Conservation (phyloP, 2,888 invertebrate genomes). For the Brachynemurus nebulosus region DNA sequence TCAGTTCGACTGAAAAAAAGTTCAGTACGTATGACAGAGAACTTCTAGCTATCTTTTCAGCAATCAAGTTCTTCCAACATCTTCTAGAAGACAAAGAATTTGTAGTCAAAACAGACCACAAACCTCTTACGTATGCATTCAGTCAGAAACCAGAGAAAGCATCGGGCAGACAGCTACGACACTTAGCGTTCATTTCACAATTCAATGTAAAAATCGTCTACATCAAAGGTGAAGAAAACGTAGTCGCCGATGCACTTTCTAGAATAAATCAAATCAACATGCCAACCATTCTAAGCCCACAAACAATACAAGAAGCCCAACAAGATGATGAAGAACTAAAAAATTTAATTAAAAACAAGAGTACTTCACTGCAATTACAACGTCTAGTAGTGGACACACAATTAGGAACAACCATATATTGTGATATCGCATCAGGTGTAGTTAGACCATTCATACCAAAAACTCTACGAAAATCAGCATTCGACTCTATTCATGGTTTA, state of each 20-base stretch:
- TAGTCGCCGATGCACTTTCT: neutral
- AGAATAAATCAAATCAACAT: too few relatives aligned
- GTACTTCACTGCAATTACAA: neutral
- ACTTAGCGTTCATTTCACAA: neutral
- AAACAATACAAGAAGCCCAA: conserved; percentile 9
- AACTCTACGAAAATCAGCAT: too few relatives aligned
- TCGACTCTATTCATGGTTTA: too few relatives aligned
- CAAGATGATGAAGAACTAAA: too few relatives aligned
- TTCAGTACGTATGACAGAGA: neutral
- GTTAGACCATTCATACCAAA: too few relatives aligned
- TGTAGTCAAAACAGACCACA: neutral
- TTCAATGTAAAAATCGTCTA: neutral
- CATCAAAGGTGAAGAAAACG: neutral
- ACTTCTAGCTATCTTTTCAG: neutral
- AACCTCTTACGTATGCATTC: neutral
- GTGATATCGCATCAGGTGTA: conserved; percentile 14
- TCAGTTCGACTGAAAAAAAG: neutral
- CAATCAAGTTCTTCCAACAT: neutral
- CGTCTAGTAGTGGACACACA: conserved; percentile 1
- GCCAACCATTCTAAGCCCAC: too few relatives aligned
- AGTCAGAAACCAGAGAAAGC: neutral
- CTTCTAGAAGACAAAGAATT: neutral
- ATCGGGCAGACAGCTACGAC: neutral
- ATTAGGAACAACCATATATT: conserved; percentile 9
- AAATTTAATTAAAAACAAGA: too few relatives aligned